A percentile compares a stretch with the other conserved stretches of the same genome.
Conservation (phyloP, 2,113 vertebrate species). For the Spilogale gracilis region DNA sequence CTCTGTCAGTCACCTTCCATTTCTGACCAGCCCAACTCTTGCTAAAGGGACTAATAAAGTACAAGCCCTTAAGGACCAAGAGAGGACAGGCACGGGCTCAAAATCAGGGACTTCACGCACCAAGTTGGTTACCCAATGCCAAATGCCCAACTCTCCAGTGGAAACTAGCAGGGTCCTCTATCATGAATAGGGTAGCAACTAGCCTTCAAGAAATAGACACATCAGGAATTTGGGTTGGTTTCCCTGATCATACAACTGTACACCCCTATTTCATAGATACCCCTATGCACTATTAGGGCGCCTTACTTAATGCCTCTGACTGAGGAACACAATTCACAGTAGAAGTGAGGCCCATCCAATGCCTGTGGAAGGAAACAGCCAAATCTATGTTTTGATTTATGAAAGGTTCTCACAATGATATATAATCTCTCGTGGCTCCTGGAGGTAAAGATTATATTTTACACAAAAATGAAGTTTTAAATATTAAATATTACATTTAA, state of each 20-base stretch:
- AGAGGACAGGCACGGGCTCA: not conserved
- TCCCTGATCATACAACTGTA: not conserved
- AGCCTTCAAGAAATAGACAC: not conserved
- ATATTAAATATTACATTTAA: slow-evolving; percentile 46
- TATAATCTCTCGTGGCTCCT: not conserved
- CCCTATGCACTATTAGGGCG: not conserved
- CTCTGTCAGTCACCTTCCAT: not conserved
- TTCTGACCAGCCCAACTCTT: not conserved
- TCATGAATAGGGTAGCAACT: not conserved
- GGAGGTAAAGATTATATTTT: not conserved
- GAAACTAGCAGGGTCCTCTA: not conserved
- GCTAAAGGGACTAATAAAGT: not conserved
- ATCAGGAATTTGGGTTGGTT: not conserved
- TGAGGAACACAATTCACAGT: not conserved
- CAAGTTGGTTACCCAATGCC: not conserved
- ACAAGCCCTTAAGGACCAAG: not conserved
- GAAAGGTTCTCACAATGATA: not conserved
- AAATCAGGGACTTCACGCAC: not conserved
- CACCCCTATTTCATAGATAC: not conserved
- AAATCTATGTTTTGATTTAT: slow-evolving; percentile 23
- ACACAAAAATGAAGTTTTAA: slow-evolving; percentile 45
- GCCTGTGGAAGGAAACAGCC: not conserved
- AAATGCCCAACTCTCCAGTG: not conserved
- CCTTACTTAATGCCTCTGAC: not conserved
- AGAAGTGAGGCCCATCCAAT: not conserved